Conservation (phyloP, 2,113 vertebrate species). For the Pleuronectes platessa region DNA sequence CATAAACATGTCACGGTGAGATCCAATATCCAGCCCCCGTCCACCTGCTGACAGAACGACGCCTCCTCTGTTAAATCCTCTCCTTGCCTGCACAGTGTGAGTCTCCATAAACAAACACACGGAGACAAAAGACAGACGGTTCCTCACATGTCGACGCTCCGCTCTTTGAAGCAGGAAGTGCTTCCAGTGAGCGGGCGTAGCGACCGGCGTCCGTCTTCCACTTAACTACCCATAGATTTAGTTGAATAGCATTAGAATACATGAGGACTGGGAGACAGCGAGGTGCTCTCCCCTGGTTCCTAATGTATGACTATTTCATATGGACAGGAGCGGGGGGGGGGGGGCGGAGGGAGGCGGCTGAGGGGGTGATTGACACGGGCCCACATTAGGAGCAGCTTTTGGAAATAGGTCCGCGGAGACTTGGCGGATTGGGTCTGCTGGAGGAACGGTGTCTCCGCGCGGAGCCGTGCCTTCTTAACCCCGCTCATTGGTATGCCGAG, state of each 20-base stretch:
- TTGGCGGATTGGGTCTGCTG: constrained; percentile 88
- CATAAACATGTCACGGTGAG: constrained; percentile 73
- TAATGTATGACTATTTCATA: constrained; percentile 98
- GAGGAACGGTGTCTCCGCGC: constrained; percentile 88
- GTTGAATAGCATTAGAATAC: constrained; percentile 77
- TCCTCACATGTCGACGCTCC: constrained; percentile 54
- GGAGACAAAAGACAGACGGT: constrained; percentile 67
- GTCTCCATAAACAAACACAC: constrained; percentile 74
- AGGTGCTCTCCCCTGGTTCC: constrained; percentile 85
- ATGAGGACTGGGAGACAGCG: constrained; percentile 67
- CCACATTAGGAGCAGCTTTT: constrained; percentile 96
- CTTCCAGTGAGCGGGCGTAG: constrained; percentile 25
- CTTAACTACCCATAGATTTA: constrained; percentile 64
- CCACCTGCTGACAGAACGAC: constrained; percentile 63
- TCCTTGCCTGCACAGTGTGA: constrained; percentile 59
- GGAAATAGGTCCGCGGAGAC: constrained; percentile 95
- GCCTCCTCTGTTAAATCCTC: constrained; percentile 62
- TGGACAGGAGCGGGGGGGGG: constrained; percentile 71
- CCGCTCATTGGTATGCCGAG: constrained; percentile 99
- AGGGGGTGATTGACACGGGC: constrained; percentile 95
- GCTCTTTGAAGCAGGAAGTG: constrained; percentile 65
- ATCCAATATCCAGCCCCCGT: constrained; percentile 71
- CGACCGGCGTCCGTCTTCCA: constrained; percentile 40
- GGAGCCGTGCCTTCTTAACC: constrained; percentile 98
- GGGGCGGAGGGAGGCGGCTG: constrained; percentile 63